These are phyloP conservation scores for Dreissena polymorpha DNA, from an alignment of 1,140 invertebrate species.

Conservation along the genomic window DNA sequence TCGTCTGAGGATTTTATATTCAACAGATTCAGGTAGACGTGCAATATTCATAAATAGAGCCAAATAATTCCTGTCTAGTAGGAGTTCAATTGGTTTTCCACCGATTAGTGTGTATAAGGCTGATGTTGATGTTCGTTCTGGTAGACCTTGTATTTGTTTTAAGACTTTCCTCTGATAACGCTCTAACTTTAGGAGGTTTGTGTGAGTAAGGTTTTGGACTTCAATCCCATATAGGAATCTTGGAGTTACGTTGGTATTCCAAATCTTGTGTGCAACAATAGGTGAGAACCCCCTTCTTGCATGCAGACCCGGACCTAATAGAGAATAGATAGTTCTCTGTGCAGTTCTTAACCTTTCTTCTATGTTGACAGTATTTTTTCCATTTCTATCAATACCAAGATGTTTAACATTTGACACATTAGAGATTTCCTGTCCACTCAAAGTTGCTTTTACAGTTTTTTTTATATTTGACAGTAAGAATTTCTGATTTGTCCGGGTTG, in stretches of 20 bases:
- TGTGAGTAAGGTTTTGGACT: not conserved
- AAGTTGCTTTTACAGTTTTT: not conserved
- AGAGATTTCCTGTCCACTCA: not conserved
- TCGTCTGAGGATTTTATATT: too few relatives aligned
- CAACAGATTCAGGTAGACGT: too few relatives aligned
- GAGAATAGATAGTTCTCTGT: not conserved
- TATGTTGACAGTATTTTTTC: not conserved
- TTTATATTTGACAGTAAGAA: not conserved
- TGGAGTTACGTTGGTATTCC: not conserved
- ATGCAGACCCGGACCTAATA: conserved; percentile 1
- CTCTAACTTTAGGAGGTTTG: not conserved
- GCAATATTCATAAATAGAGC: too few relatives aligned
- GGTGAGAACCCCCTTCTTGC: not conserved
- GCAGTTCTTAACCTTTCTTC: not conserved
- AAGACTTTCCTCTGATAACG: not conserved
- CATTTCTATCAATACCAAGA: not conserved
- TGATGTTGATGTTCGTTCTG: conserved; percentile 7
- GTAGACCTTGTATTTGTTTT: conserved; percentile 10
- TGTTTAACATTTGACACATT: not conserved
- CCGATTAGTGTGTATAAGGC: not conserved
- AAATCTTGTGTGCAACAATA: conserved; percentile 1
- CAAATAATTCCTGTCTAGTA: too few relatives aligned
- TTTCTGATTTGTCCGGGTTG: conserved; percentile 4
- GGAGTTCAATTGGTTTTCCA: conserved; percentile 5
- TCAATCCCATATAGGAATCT: conserved; percentile 3